Evolutionary conservation across 2,113 vertebrate species (phyloP).

Genomic region (Andinoacara biseriatus): DNA sequence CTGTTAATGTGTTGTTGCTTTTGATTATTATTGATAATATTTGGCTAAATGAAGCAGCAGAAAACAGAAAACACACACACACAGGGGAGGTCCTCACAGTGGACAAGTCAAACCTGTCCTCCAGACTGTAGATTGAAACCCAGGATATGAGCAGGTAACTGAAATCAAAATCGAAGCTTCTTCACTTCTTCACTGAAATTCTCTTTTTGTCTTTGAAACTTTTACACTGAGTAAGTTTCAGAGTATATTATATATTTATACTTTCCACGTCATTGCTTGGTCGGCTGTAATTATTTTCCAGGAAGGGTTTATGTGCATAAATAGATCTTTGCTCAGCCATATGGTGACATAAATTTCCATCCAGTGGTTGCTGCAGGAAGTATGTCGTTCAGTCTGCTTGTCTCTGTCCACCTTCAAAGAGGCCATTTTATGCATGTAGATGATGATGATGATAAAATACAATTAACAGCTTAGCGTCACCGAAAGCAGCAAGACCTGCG

Average conservation of each 20-base stretch:
- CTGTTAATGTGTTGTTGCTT: background rate
- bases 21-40: background rate
- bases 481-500: constrained; percentile 39
- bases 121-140: constrained; percentile 23
- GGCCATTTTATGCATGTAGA: background rate
- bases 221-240: background rate
- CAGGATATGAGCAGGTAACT: constrained; percentile 16
- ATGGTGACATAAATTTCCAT: constrained; percentile 45
- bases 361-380: constrained; percentile 38
- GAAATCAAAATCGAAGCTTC: background rate
- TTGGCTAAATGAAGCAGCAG: background rate
- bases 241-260: background rate
- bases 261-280: background rate
- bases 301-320: background rate
- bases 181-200: background rate
- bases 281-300: constrained; percentile 41
- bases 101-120: background rate
- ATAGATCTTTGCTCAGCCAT: constrained; percentile 19
- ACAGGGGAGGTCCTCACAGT: background rate
- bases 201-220: background rate
- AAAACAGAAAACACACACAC: background rate
- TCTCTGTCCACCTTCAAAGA: background rate
- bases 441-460: background rate
- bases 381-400: background rate
- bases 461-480: background rate